Evolutionary conservation across 2,888 invertebrate genomes (phyloP).

Genomic region (Melanostoma scalare): DNA sequence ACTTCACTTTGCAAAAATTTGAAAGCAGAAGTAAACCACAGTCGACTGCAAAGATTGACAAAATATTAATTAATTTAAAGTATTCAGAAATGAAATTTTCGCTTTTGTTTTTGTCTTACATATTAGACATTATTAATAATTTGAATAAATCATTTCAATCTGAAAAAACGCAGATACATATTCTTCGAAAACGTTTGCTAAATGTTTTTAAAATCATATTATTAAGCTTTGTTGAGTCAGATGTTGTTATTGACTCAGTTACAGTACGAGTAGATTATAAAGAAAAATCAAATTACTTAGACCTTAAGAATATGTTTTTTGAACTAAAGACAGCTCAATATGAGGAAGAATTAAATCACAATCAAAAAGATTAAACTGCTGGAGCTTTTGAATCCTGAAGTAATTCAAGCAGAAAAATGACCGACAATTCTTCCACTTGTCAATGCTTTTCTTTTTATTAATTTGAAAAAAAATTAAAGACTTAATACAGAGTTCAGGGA

Average conservation of each 20-base stretch:
- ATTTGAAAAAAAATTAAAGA: background rate
- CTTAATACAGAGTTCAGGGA: slow-evolving; percentile 17
- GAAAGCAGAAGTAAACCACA: slow-evolving; percentile 23
- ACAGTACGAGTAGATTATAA: background rate
- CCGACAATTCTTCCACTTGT: slow-evolving; percentile 12
- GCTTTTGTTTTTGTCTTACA: slow-evolving; percentile 25
- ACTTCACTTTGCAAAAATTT: slow-evolving; percentile 25
- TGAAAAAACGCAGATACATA: slow-evolving; percentile 31
- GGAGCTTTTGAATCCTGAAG: slow-evolving; percentile 12
- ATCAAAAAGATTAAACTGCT: slow-evolving; percentile 14
- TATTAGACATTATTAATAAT: slow-evolving; percentile 31
- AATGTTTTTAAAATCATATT: slow-evolving; percentile 11
- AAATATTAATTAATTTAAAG: slow-evolving; percentile 16
- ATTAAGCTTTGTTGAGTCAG: slow-evolving; percentile 15
- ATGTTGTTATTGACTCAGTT: slow-evolving; percentile 5
- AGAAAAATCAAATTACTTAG: slow-evolving; percentile 20
- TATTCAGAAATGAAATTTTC: slow-evolving; percentile 16
- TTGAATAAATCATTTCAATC: slow-evolving; percentile 28
- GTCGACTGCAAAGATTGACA: background rate
- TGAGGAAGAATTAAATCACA: slow-evolving; percentile 15
- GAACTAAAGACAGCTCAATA: slow-evolving; percentile 2
- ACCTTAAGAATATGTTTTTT: slow-evolving; percentile 33
- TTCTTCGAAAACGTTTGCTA: slow-evolving; percentile 21
- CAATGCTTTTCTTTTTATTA: slow-evolving; percentile 14
- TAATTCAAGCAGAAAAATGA: slow-evolving; percentile 13